Conservation (phyloP, 2,113 vertebrate species). For the Xiphias gladius region DNA sequence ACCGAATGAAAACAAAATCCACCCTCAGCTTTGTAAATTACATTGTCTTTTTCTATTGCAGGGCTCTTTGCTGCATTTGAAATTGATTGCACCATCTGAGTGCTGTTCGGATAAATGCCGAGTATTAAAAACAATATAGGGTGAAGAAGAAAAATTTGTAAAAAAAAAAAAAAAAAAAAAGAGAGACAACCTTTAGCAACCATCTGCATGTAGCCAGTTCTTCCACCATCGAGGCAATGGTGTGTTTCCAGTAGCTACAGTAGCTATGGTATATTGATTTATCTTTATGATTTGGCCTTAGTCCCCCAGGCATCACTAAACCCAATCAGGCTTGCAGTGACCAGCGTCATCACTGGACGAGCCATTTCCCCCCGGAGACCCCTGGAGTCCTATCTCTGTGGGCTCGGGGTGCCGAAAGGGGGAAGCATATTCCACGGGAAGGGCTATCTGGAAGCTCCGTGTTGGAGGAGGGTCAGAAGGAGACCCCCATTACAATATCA, state of each 20-base stretch:
- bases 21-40: conserved; percentile 33
- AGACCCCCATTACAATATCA: conserved; percentile 68
- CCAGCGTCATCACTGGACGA: conserved; percentile 71
- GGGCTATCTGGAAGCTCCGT: conserved; percentile 40
- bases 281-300: conserved; percentile 61
- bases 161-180: not conserved
- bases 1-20: conserved; percentile 57
- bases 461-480: conserved; percentile 53
- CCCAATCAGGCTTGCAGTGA: conserved; percentile 73
- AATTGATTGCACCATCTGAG: not conserved
- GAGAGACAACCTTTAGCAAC: not conserved
- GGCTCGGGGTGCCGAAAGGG: conserved; percentile 48
- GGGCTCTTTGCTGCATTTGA: too few relatives aligned
- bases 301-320: conserved; percentile 65
- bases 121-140: conserved; percentile 25
- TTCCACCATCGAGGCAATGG: conserved; percentile 14
- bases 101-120: not conserved
- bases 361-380: conserved; percentile 65
- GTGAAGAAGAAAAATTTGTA: not conserved
- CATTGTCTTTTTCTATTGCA: conserved; percentile 55
- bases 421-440: conserved; percentile 64
- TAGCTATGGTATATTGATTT: conserved; percentile 56
- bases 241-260: conserved; percentile 36
- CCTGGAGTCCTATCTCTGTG: conserved; percentile 59
- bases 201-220: conserved; percentile 37